Evolutionary conservation across 92 coral and sea anemone genomes (phyloP).

Genomic region (Montipora capitata): DNA sequence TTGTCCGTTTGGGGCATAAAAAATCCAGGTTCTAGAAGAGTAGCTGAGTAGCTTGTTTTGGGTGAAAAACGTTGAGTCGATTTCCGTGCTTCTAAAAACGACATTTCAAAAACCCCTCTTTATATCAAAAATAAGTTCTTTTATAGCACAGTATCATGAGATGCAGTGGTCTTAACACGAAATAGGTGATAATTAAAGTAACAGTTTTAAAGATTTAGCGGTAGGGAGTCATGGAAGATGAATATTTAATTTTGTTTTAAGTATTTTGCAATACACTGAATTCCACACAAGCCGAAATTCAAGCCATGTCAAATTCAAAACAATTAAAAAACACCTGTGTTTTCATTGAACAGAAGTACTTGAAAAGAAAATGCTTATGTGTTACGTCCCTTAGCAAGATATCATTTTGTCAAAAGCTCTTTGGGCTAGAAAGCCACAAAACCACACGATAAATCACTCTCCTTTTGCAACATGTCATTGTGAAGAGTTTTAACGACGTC

Average conservation of each 20-base stretch:
- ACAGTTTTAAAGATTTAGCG: slow-evolving; percentile 45
- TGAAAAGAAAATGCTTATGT: slow-evolving; percentile 10
- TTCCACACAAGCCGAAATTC: slow-evolving; percentile 38
- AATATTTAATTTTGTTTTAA: slow-evolving; percentile 46
- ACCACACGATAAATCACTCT: slow-evolving; percentile 12
- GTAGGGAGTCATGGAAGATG: slow-evolving; percentile 44
- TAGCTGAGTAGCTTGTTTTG: background rate
- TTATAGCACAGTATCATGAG: background rate
- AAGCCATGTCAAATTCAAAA: slow-evolving; percentile 26
- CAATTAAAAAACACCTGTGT: slow-evolving; percentile 34
- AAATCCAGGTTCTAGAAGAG: too few relatives aligned
- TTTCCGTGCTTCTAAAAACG: background rate
- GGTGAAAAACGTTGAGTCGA: background rate
- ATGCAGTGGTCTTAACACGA: background rate
- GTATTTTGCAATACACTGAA: slow-evolving; percentile 19
- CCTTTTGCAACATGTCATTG: background rate
- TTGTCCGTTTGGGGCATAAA: too few relatives aligned
- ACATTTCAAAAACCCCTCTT: background rate
- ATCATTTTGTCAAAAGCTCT: slow-evolving; percentile 49
- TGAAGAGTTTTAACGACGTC: background rate
- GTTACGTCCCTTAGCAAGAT: slow-evolving; percentile 23
- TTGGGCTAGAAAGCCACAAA: slow-evolving; percentile 53
- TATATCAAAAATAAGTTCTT: slow-evolving; percentile 20
- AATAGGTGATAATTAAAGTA: slow-evolving; percentile 64
- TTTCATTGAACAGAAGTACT: slow-evolving; percentile 3